Evolutionary conservation across 2,113 vertebrate genomes (phyloP).

Genomic region (Pteronura brasiliensis): DNA sequence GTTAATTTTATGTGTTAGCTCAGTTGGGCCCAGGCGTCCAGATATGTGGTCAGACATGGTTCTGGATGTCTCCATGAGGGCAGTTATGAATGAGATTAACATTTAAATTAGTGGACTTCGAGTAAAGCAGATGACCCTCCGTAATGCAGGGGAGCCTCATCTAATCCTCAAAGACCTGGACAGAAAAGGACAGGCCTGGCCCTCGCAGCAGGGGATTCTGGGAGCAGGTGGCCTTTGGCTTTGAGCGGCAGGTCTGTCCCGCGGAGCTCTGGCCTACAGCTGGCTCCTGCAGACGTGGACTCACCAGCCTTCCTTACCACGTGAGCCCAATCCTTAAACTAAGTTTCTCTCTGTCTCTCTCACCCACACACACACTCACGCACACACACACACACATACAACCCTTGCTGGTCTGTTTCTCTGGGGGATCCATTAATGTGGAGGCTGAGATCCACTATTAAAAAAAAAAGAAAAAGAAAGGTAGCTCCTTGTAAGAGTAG

Average conservation of each 20-base stretch:
- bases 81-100: not conserved
- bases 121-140: not conserved
- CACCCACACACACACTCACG: not conserved
- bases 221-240: not conserved
- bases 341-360: not conserved
- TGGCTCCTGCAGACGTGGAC: not conserved
- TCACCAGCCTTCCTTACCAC: not conserved
- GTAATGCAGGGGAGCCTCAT: not conserved
- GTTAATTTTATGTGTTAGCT: not conserved
- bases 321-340: not conserved
- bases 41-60: not conserved
- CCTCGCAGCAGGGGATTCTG: not conserved
- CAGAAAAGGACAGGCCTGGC: not conserved
- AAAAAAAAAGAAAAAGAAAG: not conserved
- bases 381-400: not conserved
- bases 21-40: not conserved
- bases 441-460: not conserved
- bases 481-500: not conserved
- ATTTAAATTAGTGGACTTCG: not conserved
- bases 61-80: not conserved
- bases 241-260: not conserved
- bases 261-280: not conserved
- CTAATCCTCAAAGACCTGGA: not conserved
- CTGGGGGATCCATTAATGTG: not conserved
- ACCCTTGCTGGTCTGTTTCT: not conserved